Evolutionary conservation across 2,888 invertebrate genomes (phyloP).

Genomic region (Drosophila borealis): DNA sequence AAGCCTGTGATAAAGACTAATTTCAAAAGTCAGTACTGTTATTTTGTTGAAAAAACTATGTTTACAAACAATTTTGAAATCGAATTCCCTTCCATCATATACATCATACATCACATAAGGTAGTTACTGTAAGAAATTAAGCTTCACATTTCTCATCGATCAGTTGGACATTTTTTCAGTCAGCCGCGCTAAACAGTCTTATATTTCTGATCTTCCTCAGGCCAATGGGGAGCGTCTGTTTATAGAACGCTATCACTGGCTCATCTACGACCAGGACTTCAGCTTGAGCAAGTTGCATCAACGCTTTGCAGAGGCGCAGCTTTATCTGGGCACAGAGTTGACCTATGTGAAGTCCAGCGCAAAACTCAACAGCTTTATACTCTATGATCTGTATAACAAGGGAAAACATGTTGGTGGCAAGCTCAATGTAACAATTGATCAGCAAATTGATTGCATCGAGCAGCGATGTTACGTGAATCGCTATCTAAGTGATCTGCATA

Average conservation of each 20-base stretch:
- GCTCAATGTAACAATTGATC: conserved; percentile 80
- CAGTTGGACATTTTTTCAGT: no score
- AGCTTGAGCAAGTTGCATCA: conserved; percentile 37
- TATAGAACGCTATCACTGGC: conserved; percentile 73
- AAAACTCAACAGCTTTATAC: conserved; percentile 31
- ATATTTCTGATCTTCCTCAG: conserved; percentile 42
- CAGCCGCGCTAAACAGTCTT: no score
- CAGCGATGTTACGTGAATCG: conserved; percentile 48
- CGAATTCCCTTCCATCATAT: no score
- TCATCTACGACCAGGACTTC: conserved; percentile 65
- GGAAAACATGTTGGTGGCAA: conserved; percentile 79
- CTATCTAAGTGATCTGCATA: conserved; percentile 70
- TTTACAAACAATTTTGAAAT: no score
- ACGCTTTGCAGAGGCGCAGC: conserved; percentile 64
- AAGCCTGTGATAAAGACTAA: no score
- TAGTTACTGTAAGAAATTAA: no score
- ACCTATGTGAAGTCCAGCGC: conserved; percentile 58
- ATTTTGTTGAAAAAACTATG: no score
- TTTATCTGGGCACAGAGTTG: conserved; percentile 78
- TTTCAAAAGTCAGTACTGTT: no score
- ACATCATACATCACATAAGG: no score
- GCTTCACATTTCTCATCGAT: not conserved
- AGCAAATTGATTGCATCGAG: conserved; percentile 61
- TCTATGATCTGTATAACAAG: conserved; percentile 83
- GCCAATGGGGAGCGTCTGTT: conserved; percentile 62